A percentile compares a stretch with the other conserved stretches of the same genome.
Evolutionary conservation across 92 coral and sea anemone genomes (phyloP).

Genomic region (Meandrina meandrites): DNA sequence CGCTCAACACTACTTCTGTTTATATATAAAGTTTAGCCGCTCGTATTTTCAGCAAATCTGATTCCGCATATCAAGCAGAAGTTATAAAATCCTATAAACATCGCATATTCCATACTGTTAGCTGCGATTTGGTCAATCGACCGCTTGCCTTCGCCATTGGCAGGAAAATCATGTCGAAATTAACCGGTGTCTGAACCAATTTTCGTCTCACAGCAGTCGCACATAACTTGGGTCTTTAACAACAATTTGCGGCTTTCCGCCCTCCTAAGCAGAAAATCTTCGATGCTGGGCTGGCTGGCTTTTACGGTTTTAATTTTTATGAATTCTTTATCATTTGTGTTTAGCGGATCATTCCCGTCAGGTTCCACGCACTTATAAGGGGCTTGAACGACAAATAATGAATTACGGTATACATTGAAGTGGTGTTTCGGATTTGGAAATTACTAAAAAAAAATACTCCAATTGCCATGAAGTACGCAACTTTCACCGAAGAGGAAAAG

Average conservation of each 20-base stretch:
- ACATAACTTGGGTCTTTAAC: neutral
- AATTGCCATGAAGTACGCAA: too few species aligned
- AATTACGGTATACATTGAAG: neutral
- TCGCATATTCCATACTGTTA: neutral
- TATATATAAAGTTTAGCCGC: neutral
- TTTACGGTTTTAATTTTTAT: neutral
- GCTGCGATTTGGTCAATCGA: neutral
- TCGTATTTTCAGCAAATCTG: neutral
- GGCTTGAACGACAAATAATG: neutral
- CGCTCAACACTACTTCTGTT: neutral
- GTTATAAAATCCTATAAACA: neutral
- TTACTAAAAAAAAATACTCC: too few species aligned
- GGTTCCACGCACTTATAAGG: neutral
- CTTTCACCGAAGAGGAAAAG: too few species aligned
- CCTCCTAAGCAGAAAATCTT: neutral
- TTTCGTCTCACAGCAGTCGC: neutral
- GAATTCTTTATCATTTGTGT: neutral
- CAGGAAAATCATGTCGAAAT: neutral
- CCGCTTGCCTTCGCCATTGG: neutral
- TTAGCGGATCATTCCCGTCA: too few species aligned
- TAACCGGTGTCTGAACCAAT: neutral
- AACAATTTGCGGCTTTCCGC: conserved; percentile 9
- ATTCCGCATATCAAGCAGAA: neutral
- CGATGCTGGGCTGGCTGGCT: neutral
- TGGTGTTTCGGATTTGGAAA: neutral